Evolutionary conservation across 2,797 vertebrate genomes (phyloP).

Genomic region (Tauraco hartlaubi): DNA sequence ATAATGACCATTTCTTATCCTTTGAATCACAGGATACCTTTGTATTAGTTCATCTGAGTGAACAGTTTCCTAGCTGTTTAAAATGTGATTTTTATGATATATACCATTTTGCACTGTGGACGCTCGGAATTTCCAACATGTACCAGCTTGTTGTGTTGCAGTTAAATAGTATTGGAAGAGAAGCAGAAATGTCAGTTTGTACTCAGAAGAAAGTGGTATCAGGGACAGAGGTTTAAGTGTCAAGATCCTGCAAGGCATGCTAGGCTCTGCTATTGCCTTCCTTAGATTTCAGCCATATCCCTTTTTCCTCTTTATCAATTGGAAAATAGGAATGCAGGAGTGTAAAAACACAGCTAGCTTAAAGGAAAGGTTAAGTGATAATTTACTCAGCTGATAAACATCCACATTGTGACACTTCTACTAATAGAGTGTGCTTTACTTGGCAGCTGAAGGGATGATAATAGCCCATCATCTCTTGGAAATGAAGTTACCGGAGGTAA

Average conservation of each 20-base stretch:
- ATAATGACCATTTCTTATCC: not conserved
- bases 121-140: not conserved
- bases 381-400: constrained; percentile 27
- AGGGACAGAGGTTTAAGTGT: not conserved
- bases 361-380: not conserved
- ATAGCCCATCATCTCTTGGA: constrained; percentile 14
- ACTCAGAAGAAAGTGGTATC: not conserved
- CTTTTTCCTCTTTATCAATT: not conserved
- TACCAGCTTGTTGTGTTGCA: not conserved
- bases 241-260: not conserved
- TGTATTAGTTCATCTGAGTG: not conserved
- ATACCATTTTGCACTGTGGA: not conserved
- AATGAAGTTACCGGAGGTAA: constrained; percentile 13
- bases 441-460: not conserved
- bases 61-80: not conserved
- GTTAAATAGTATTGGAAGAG: not conserved
- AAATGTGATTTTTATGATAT: not conserved
- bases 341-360: not conserved
- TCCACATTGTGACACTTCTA: not conserved
- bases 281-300: not conserved
- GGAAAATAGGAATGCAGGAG: not conserved
- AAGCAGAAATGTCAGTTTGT: not conserved
- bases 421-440: constrained; percentile 6
- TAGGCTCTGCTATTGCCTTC: not conserved
- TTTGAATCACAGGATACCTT: not conserved